Evolutionary conservation across 1,140 invertebrate genomes (phyloP).

Genomic region (Chrysomallon squamiferum): DNA sequence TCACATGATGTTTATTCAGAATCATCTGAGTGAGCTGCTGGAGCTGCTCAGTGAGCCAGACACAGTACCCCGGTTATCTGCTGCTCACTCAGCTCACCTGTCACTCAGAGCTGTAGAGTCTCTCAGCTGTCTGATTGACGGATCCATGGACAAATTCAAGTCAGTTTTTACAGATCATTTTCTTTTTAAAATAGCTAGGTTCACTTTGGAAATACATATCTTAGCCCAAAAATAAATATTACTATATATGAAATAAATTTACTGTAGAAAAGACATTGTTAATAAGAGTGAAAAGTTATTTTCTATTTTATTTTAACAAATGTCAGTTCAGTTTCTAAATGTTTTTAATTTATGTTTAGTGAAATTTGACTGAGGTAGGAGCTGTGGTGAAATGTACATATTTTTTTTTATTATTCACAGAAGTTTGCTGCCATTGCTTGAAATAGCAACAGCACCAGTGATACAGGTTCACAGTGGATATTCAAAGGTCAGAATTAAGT

Average conservation of each 20-base stretch:
- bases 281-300: no score
- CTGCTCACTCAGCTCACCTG: constrained; percentile 16
- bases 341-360: no score
- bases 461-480: constrained; percentile 52
- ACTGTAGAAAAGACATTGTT: no score
- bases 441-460: constrained; percentile 49
- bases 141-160: constrained; percentile 53
- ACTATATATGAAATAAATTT: no score
- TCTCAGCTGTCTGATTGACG: constrained; percentile 56
- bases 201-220: not conserved
- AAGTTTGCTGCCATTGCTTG: constrained; percentile 43
- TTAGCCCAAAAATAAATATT: not conserved
- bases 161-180: constrained; percentile 16
- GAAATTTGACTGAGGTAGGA: no score
- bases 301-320: no score
- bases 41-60: constrained; percentile 56
- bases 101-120: constrained; percentile 52
- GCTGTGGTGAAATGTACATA: no score
- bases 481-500: constrained; percentile 47
- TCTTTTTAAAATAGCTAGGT: not conserved
- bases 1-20: constrained; percentile 59
- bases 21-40: constrained; percentile 59
- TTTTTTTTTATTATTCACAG: constrained; percentile 18
- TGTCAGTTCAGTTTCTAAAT: no score
- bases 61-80: no score